Base-by-base conservation (phyloP, 2,797 vertebrate species). In the Rhinophrynus dorsalis region DNA sequence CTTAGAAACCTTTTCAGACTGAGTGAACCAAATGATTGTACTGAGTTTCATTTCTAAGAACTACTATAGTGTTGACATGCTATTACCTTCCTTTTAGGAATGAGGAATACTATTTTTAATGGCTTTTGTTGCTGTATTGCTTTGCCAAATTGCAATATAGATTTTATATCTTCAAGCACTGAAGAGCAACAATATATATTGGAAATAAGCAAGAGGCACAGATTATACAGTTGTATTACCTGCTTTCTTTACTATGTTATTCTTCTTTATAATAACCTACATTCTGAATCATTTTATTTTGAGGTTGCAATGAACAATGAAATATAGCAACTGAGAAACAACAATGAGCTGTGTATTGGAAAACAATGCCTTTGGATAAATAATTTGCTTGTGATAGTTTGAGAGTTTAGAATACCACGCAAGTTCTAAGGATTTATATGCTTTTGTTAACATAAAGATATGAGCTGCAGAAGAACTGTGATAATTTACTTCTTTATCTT, bases 261-360 rank as follows among this genome's bases (percentile, higher is more conserved):
- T 57, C 37, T 66, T 60, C 47, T 67, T 67, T 58, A 54, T 73
- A 66, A 66, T 66, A 73, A 66, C 69, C 45, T 42, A 45, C 21
- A 73, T 60, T 66, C 62, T 37, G 30, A 66, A 66, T 66, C 55
- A 60, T 66, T 66, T 35, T n/a, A 73, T 59, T 60, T 21, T 59
- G 29, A 62, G 21, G 10, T 48, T 56, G 50, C 44, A 56, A 30
- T 70, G 38, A 45, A 29, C 38, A 56, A 38, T 64, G 33, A 65
- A 59, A 65, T 58, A 59, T 33, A 52, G 45, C 33, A 51, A 44
- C 40, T 27, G n/a, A 60, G 27, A 45, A 66, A 60, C 26, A 44
- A 66, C 40, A 17, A 32, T 52, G 21, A 17, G 27, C 52, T 44
- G 50, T 72, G 54, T 72, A 51, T 44, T 52, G 45, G 17, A 66